Base-by-base conservation (phyloP, 2,888 invertebrate genomes). In the Dromius quadrimaculatus region DNA sequence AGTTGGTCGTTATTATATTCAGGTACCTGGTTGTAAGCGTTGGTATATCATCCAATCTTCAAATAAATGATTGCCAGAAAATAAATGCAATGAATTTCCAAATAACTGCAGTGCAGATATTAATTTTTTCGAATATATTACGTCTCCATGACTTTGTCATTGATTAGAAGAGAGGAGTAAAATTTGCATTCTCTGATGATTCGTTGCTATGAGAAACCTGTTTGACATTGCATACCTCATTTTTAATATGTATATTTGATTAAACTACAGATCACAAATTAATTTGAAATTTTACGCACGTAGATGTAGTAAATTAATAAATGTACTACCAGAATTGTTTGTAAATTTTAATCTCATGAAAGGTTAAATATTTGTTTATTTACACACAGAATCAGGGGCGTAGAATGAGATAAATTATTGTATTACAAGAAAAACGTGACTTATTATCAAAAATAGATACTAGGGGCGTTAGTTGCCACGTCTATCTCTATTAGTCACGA, bases 151-250 rank as follows among this genome's bases (percentile, higher is more conserved):
- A 59, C 59, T 22, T 47, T 47, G 47, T 5, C 47, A 15, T 6
- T 32, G 45, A 15, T 2, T 13, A 47, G 47, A 41, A 9, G 20
- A 22, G 47, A 22, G 1, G 11, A 22, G 20, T 23, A 36, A 19
- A 36, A 59, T 59, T 59, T 59, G 59, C 59, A 59, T 59, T 36
- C 19, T 5, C n/a, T 54, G 5, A 28, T 59, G 36, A 9, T n/a
- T 3, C 36, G 59, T 59, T 59, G 38, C 36, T 38, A 59, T 59
- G 59, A 36, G 4, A 59, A 59, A 59, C 59, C 59, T 15, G 59
- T 59, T 59, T 59, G 59, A 20, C 36, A 19, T 59, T 19, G 34
- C 23, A 54, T 59, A 59, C 20, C 38, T 59, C 20, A 59, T 34
- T 59, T 28, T 34, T 59, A 36, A 34, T 5, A 36, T 22, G 36